Evolutionary conservation across 2,797 vertebrate genomes (phyloP).

Genomic region (Sandelia bainsii): DNA sequence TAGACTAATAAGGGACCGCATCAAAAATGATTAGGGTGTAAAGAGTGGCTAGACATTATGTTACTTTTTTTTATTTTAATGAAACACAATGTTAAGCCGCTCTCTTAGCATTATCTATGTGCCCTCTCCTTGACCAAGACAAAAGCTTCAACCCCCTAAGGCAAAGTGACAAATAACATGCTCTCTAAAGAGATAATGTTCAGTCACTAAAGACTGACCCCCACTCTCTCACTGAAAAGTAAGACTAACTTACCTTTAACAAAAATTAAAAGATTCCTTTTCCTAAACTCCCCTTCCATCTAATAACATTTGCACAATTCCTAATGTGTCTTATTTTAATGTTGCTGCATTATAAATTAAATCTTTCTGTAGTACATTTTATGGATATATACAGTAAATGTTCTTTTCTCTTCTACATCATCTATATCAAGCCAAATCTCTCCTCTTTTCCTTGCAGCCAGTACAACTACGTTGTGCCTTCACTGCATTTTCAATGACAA

Average conservation of each 20-base stretch:
- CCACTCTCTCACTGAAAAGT: neutral
- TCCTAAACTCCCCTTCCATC: neutral
- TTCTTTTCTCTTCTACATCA: neutral
- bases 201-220: no score
- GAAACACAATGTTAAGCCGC: no score
- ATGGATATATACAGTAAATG: no score
- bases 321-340: neutral
- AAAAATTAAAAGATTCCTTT: neutral
- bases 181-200: neutral
- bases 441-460: neutral
- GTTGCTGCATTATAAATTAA: neutral
- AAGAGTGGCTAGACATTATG: no score
- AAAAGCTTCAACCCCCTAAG: neutral
- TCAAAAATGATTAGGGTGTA: no score
- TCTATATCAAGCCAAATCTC: neutral
- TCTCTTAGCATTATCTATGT: neutral
- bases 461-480: neutral
- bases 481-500: conserved; percentile 21
- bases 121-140: neutral
- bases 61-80: no score
- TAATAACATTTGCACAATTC: neutral
- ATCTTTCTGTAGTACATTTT: neutral
- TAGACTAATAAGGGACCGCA: no score
- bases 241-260: neutral
- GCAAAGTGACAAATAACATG: neutral